Evolutionary conservation across 2,113 vertebrate genomes (phyloP).

Genomic region (Otis tarda): DNA sequence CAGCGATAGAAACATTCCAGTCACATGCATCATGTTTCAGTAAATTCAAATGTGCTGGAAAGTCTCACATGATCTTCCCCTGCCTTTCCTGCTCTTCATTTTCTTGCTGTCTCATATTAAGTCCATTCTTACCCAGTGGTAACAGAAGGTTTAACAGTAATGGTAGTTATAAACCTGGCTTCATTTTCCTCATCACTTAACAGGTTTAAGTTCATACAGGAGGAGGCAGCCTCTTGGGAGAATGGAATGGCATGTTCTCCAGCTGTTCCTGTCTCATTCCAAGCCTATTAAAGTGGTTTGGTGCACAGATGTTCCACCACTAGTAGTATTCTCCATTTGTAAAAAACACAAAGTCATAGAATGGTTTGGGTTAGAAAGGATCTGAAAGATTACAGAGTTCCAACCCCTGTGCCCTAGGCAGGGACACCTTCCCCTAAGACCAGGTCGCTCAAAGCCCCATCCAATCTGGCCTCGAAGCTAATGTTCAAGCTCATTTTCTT

Average conservation of each 20-base stretch:
- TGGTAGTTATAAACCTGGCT: not conserved
- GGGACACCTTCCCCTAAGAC: no score
- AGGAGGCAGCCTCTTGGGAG: not conserved
- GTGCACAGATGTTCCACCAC: not conserved
- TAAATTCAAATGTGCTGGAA: not conserved
- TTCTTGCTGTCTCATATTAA: not conserved
- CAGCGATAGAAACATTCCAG: not conserved
- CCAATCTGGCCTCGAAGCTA: no score
- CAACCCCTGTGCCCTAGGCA: no score
- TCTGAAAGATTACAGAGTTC: no score
- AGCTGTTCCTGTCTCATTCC: not conserved
- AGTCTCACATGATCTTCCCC: not conserved
- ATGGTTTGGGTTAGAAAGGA: no score
- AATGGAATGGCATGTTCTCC: fast-evolving
- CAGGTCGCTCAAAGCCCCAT: no score
- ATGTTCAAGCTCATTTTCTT: no score
- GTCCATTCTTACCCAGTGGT: not conserved
- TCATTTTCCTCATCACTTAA: not conserved
- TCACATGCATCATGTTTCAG: fast-evolving
- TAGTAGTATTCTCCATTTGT: no score
- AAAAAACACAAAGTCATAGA: no score
- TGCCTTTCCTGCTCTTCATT: not conserved
- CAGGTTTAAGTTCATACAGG: not conserved
- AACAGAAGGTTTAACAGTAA: not conserved
- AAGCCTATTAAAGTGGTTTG: not conserved